Base-by-base conservation (phyloP, 1,140 invertebrate species). In the Helicoverpa zea region DNA sequence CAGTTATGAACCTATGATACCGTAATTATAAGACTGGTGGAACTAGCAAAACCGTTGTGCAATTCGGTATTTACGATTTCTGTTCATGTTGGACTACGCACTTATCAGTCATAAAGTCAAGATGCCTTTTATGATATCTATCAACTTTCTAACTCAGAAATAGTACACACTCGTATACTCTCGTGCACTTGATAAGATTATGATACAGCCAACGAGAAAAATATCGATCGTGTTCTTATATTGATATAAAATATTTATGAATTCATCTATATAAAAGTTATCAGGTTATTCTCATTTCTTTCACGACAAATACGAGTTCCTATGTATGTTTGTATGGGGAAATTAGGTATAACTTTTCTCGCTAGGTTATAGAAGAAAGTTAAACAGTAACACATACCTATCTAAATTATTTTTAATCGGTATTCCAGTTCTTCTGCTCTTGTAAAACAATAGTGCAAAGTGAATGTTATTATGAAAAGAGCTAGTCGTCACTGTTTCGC, bases 81-180 rank as follows among this genome's bases (percentile, higher is more conserved):
- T 75, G 73, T 75, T 30, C 35, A 51, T n/a, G 18, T 75, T 29
- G 56, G 61, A 35, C 58, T 56, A 49, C 70, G 52, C 51, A 73
- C 52, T 73, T 35, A 73, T 73, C 51, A 56, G 56, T 76, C 54
- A 29, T 78, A 76, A 63, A 76, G 18, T n/a, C 59, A 64, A 76
- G 59, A 66, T 66, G 75, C 59, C 61, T 78, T 54, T 64, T 78
- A 66, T 66, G 75, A 78, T 78, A 66, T 64, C 59, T 66, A 66
- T 64, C 59, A 66, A 63, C 61, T 78, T 78, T 78, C 75, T 78
- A 78, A 66, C 18, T 64, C 61, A 78, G 35, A 10, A 74, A 59
- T 51, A 51, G 16, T 35, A 74, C 54, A 74, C 54, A 43, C 52
- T 58, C 10, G 30, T 59, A 74, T 52, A 72, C 23, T 72, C 49